A percentile compares a stretch with the other conserved stretches of the same genome.
These are phyloP conservation scores for Pristionchus mayeri DNA, from an alignment of 2,888 invertebrate species.

Conservation along the genomic window DNA sequence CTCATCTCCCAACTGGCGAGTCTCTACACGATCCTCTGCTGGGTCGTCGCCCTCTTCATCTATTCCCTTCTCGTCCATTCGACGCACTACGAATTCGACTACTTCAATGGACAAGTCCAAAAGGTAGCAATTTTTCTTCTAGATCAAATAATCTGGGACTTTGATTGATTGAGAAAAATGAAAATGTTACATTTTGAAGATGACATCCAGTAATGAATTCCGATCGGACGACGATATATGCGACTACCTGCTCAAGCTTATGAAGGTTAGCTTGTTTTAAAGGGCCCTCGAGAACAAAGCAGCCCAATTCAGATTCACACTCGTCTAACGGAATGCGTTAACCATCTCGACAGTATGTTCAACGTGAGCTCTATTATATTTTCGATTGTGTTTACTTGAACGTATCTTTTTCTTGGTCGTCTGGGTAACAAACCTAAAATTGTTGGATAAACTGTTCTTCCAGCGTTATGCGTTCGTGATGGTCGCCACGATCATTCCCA, in stretches of 20 bases:
- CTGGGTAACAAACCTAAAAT: no score
- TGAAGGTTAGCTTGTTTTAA: conserved; percentile 7
- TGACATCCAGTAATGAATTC: not conserved
- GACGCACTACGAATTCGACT: conserved; percentile 40
- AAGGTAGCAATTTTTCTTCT: no score
- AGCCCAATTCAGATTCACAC: not conserved
- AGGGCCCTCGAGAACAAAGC: no score
- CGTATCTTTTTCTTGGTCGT: no score
- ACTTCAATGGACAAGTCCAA: no score
- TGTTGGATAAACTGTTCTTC: not conserved
- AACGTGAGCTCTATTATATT: no score
- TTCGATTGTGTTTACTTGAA: no score
- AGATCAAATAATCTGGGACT: no score
- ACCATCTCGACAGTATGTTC: conserved; percentile 41
- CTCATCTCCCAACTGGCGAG: conserved; percentile 5
- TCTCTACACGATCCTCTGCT: conserved; percentile 44
- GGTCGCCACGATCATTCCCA: conserved; percentile 47
- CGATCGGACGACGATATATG: conserved; percentile 25
- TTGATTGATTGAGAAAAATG: no score
- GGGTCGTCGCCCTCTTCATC: conserved; percentile 48
- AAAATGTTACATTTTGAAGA: no score
- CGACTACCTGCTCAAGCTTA: conserved; percentile 39
- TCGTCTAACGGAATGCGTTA: conserved; percentile 45
- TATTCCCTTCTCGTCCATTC: conserved; percentile 38
- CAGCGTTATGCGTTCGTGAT: conserved; percentile 46